Base-by-base conservation (phyloP, 2,888 invertebrate genomes). In the Cylloceria caligata region DNA sequence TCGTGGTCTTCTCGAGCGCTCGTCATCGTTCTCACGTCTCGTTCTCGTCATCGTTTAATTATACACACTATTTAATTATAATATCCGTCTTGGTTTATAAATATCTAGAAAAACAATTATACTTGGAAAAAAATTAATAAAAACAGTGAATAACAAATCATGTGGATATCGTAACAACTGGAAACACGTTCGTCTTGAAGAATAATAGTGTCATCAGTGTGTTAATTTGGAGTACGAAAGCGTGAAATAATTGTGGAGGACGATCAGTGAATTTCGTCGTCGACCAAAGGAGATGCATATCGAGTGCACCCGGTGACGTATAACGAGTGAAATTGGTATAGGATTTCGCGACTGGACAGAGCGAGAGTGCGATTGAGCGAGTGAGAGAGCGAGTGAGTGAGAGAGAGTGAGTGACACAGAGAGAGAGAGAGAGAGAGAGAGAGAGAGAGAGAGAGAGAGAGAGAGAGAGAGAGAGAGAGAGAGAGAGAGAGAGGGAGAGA, bases 1-100 rank as follows among this genome's bases (percentile, higher is more conserved):
- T 78, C 81, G 81, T 78, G 81, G 72, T 72, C 77, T 73, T 74
- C 69, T 39, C 57, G 47, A 78, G 72, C 73, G 80, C 57, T 68
- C 71, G 57, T 77, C 72, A 47, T 75, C 75, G 62, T 65, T 64
- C 67, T 34, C 36, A 76, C 36, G 47, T 39, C 34, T 64, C 64
- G 2, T 71, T 57, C 42, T 65, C 57, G 30, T 60, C 5, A 67
- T 65, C 45, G 52, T 45, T 16, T 16, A 45, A 4, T 16, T 45
- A 16, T 16, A 16, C 45, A 45, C 45, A 45, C 39, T n/a, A 39
- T 39, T 39, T 39, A 0, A 39, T 39, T 39, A 39, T 3, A 3
- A 39, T 36, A 36, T 6, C 36, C 6, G 36, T 9, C 11, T 7
- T 11, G 36, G 11, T 9, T 11, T 36, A 36, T 36, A 36, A 36